A percentile compares a stretch with the other conserved stretches of the same genome.
Evolutionary conservation across 2,113 vertebrate genomes (phyloP).

Genomic region (Clarias gariepinus): DNA sequence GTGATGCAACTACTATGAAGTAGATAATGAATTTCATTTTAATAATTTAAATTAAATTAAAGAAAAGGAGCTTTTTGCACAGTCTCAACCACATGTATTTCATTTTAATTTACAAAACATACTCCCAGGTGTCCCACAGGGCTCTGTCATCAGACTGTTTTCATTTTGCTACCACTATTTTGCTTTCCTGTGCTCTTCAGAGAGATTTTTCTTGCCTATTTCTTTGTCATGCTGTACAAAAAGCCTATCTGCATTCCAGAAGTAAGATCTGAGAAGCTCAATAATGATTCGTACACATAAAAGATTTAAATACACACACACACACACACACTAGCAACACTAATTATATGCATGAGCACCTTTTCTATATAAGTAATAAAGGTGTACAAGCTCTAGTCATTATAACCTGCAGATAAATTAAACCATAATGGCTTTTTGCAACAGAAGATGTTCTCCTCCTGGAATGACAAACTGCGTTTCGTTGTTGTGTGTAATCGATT

Average conservation of each 20-base stretch:
- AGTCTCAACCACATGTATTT: neutral
- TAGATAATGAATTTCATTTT: neutral
- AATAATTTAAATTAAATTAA: neutral
- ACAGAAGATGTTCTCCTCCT: neutral
- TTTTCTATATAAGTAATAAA: conserved; percentile 36
- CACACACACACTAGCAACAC: neutral
- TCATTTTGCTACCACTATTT: neutral
- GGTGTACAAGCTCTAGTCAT: conserved; percentile 14
- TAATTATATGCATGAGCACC: conserved; percentile 42
- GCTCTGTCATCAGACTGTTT: neutral
- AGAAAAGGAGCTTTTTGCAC: neutral
- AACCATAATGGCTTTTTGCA: neutral
- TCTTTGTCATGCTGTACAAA: conserved; percentile 3
- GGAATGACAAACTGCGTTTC: conserved; percentile 24
- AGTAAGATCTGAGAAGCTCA: conserved; percentile 32
- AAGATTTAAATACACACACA: conserved; percentile 29
- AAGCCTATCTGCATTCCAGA: neutral
- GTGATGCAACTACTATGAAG: neutral
- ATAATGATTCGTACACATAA: conserved; percentile 40
- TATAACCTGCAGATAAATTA: conserved; percentile 30
- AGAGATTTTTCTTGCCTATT: neutral
- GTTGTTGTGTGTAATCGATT: neutral
- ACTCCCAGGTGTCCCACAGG: neutral
- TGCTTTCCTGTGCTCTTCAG: neutral
- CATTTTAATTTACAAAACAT: neutral